A percentile compares a stretch with the other conserved stretches of the same genome.
Evolutionary conservation across 2,113 vertebrate species (phyloP).

Genomic region (Chloroceryle aenea): DNA sequence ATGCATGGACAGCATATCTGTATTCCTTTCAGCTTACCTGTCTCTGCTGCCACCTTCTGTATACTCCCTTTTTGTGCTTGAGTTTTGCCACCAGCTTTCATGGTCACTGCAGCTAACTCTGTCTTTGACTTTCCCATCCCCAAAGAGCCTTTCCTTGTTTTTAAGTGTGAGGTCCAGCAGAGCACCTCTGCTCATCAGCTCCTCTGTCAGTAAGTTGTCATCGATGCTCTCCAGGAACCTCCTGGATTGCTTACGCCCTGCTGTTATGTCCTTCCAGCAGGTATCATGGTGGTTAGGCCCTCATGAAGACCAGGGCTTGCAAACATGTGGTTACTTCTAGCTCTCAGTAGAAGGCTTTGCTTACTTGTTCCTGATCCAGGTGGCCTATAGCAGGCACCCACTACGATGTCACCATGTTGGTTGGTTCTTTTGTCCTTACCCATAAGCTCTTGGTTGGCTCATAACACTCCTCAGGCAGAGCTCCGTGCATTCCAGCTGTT

Average conservation of each 20-base stretch:
- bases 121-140: background rate
- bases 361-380: background rate
- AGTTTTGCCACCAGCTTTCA: background rate
- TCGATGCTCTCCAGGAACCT: too few relatives aligned
- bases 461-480: background rate
- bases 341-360: background rate
- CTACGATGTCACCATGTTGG: background rate
- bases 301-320: background rate
- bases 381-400: background rate
- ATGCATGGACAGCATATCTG: too few relatives aligned
- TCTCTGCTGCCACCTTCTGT: too few relatives aligned
- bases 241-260: too few relatives aligned
- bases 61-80: too few relatives aligned
- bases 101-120: background rate
- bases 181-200: background rate
- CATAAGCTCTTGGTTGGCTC: background rate
- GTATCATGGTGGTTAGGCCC: background rate
- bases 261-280: too few relatives aligned
- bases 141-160: background rate
- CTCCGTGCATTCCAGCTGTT: background rate
- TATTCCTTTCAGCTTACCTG: too few relatives aligned
- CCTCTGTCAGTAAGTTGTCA: background rate
- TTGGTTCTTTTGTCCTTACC: background rate
- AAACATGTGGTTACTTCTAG: background rate
- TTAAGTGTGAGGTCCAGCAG: background rate